These are phyloP conservation scores for Sebastes steindachneri DNA, from an alignment of 2,797 vertebrate species.

Conservation along the genomic window DNA sequence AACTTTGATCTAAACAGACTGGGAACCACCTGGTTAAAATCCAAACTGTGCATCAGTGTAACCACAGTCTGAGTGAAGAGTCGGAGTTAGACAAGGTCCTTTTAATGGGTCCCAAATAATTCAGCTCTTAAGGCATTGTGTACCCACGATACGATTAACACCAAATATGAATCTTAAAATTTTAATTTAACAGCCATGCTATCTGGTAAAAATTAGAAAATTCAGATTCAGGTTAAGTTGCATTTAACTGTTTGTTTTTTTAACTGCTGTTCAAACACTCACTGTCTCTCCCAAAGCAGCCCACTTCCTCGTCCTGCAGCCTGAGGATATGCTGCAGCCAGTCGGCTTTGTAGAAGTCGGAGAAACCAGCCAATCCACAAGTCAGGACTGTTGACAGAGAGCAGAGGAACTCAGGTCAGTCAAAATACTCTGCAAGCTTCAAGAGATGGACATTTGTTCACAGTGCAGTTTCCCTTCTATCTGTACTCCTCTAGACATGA, in stretches of 20 bases:
- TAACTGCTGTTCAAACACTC: constrained; percentile 51
- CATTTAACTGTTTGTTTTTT: background rate
- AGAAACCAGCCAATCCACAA: constrained; percentile 89
- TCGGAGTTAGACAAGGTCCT: too few relatives aligned
- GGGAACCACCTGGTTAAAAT: too few relatives aligned
- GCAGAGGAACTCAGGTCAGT: background rate
- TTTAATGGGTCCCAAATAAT: too few relatives aligned
- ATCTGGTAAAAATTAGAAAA: background rate
- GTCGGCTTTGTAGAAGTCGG: constrained; percentile 86
- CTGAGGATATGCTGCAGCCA: constrained; percentile 88
- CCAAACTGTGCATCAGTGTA: too few relatives aligned
- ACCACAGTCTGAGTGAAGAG: too few relatives aligned
- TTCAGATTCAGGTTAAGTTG: background rate
- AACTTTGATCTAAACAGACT: too few relatives aligned
- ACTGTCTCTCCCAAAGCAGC: constrained; percentile 88
- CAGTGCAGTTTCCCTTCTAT: too few relatives aligned
- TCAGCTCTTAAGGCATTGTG: too few relatives aligned
- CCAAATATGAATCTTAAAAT: background rate
- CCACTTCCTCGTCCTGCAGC: constrained; percentile 83
- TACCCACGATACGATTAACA: too few relatives aligned
- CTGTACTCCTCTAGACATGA: too few relatives aligned
- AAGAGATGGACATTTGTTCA: too few relatives aligned
- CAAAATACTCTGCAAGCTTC: too few relatives aligned
- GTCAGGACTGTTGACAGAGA: constrained; percentile 82
- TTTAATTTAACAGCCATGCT: background rate